Base-by-base conservation (phyloP, 1,140 invertebrate genomes). In the Cryptotermes secundus region DNA sequence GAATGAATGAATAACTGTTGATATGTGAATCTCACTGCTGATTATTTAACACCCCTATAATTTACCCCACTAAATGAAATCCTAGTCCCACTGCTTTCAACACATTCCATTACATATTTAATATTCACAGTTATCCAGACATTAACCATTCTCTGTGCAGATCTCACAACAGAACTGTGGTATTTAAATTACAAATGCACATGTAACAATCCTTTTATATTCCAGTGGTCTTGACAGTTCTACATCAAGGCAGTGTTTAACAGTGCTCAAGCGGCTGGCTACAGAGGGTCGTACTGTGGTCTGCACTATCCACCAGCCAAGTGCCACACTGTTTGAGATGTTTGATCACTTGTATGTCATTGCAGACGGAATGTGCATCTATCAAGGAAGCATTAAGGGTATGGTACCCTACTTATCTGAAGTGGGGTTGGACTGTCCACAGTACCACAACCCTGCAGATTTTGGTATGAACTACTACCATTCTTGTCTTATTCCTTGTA, bases 221-320 rank as follows among this genome's bases (percentile, higher is more conserved):
- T 65, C 34, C 89, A 96, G 95, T 86, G 96, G 96, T 42, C 90
- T 96, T 83, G 96, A 96, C 89, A 93, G 94, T 87, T 93, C 94
- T 0, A 93, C 94, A 0, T 94, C 94, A 85, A 93, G 93, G 84
- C 94, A 96, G 86, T 92, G 94, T 86, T 91, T 95, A 34, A 90
- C 90, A 14, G 88, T 93, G 2, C 89, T 94, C 2, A 89, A 90
- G 3, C 87, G 90, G 6, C 89, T 94, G 38, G 94, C 95, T 0
- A 89, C 90, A 3, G 92, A 93, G 87, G 95, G 95, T 10, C 92
- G 94, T 81, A 96, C 95, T 0, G 93, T 97, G 65, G 89, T 97
- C 34, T 95, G 95, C 87, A 97, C 96, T 4, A 95, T 97, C 83
- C 96, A 97, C 88, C 96, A 97, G 87, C 96, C 96, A 0, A 94